Conservation (phyloP, 2,888 invertebrate genomes). For the Eupeodes latifasciatus region DNA sequence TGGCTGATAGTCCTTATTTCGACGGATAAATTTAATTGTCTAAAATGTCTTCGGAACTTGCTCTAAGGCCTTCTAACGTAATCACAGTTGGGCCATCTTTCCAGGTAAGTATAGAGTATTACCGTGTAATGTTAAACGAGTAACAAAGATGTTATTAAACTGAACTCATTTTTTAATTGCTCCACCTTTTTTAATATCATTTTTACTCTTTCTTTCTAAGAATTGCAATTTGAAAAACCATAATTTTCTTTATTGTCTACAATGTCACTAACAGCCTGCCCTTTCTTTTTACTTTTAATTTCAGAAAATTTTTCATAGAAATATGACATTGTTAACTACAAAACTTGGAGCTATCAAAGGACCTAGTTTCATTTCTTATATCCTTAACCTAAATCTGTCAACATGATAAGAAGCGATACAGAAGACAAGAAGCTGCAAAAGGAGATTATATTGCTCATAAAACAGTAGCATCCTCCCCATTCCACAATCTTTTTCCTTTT, state of each 20-base stretch:
- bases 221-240: not conserved
- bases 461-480: constrained; percentile 42
- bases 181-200: not conserved
- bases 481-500: not conserved
- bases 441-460: constrained; percentile 63
- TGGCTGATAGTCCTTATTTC: too few relatives aligned
- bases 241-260: not conserved
- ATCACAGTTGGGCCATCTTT: not conserved
- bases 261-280: not conserved
- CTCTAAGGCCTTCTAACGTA: not conserved
- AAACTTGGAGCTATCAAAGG: not conserved
- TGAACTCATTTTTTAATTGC: constrained; percentile 16
- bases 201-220: not conserved
- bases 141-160: not conserved
- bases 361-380: constrained; percentile 1
- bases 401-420: constrained; percentile 29
- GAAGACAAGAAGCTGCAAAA: constrained; percentile 62
- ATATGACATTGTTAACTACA: constrained; percentile 12
- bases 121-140: not conserved
- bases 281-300: not conserved
- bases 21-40: too few relatives aligned
- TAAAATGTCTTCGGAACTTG: too few relatives aligned
- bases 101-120: not conserved
- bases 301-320: not conserved
- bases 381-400: constrained; percentile 28